A percentile compares a stretch with the other conserved stretches of the same genome.
Conservation (phyloP, 2,888 invertebrate species). For the Drosophila monieri region DNA sequence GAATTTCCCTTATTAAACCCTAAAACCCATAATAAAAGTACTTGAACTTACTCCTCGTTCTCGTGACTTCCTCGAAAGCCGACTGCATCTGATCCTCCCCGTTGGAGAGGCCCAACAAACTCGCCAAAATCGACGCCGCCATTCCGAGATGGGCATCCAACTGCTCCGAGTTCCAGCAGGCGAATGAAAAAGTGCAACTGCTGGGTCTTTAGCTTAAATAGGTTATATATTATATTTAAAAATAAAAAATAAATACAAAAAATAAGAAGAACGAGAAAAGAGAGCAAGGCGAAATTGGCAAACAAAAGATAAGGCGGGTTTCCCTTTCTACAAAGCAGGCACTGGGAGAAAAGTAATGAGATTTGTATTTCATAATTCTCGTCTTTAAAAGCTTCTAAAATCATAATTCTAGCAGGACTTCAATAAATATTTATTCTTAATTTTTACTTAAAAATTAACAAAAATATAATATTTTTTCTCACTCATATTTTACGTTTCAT, state of each 20-base stretch:
- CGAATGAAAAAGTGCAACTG: conserved; percentile 17
- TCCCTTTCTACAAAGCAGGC: neutral
- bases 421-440: too few species aligned
- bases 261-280: conserved; percentile 3
- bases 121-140: conserved; percentile 47
- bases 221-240: neutral
- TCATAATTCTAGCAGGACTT: too few species aligned
- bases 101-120: conserved; percentile 44
- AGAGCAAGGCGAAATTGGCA: conserved; percentile 12
- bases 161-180: neutral
- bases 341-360: neutral
- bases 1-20: neutral
- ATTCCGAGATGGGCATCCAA: neutral
- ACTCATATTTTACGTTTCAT: conserved; percentile 19
- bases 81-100: conserved; percentile 26
- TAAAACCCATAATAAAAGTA: neutral
- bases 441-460: too few species aligned
- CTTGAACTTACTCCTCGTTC: conserved; percentile 35
- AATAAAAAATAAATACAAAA: neutral
- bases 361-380: too few species aligned
- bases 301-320: conserved; percentile 44
- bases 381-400: neutral
- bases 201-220: conserved; percentile 37
- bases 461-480: neutral
- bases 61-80: conserved; percentile 5